Evolutionary conservation across 2,113 vertebrate genomes (phyloP).

Genomic region (Pyxicephalus adspersus): DNA sequence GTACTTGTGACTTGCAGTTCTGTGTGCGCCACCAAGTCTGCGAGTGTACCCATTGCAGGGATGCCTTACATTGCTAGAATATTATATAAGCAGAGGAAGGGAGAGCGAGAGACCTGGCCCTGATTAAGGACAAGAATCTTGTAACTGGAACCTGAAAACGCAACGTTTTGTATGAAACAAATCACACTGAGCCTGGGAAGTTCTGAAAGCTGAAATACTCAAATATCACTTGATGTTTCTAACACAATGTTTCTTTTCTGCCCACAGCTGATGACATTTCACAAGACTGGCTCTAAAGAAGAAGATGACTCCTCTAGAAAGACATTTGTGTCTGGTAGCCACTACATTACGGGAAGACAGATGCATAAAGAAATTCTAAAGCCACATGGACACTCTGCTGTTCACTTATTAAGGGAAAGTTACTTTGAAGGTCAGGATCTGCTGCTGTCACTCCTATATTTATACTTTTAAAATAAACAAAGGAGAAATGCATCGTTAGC

Average conservation of each 20-base stretch:
- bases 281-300: background rate
- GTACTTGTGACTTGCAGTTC: constrained; percentile 40
- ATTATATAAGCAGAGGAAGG: constrained; percentile 46
- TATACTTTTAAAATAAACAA: too few relatives aligned
- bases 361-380: constrained; percentile 50
- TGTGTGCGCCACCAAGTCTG: constrained; percentile 43
- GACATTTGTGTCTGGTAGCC: background rate
- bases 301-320: constrained; percentile 11
- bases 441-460: background rate
- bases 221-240: background rate
- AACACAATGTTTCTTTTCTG: constrained; percentile 22
- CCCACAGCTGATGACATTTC: constrained; percentile 15
- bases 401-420: constrained; percentile 44
- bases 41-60: constrained; percentile 24
- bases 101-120: constrained; percentile 24
- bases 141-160: constrained; percentile 32
- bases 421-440: constrained; percentile 27
- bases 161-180: constrained; percentile 11
- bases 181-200: constrained; percentile 3
- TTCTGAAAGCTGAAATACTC: background rate
- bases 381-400: constrained; percentile 5
- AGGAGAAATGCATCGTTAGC: too few relatives aligned
- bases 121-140: constrained; percentile 44
- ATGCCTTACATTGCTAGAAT: constrained; percentile 44
- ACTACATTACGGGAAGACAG: background rate